These are phyloP conservation scores for Tribolium castaneum DNA, from an alignment of 1,140 invertebrate genomes.

Conservation along the genomic window DNA sequence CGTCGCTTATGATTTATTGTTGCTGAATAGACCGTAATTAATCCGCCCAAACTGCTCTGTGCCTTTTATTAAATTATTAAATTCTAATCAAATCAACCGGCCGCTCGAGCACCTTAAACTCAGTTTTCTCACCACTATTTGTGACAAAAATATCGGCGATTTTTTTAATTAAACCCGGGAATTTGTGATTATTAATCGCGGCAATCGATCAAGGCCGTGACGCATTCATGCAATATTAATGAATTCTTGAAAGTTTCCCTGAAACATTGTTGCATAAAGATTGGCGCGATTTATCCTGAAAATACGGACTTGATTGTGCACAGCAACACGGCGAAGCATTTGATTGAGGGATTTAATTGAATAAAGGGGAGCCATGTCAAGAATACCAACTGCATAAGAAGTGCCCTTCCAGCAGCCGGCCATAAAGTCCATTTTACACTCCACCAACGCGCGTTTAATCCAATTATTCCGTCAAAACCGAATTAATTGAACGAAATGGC, in stretches of 20 bases:
- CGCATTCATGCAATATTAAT: slow-evolving; percentile 29
- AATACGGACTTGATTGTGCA: slow-evolving; percentile 15
- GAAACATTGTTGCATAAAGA: slow-evolving; percentile 31
- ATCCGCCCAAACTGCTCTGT: slow-evolving; percentile 41
- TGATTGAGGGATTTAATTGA: slow-evolving; percentile 55
- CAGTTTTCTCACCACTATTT: not conserved
- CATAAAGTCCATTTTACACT: slow-evolving; percentile 41
- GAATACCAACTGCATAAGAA: slow-evolving; percentile 42
- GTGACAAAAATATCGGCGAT: not conserved
- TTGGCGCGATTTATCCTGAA: slow-evolving; percentile 26
- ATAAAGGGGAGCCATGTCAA: slow-evolving; percentile 41
- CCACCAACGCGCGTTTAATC: slow-evolving; percentile 45
- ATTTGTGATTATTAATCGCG: slow-evolving; percentile 7
- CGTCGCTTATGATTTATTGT: slow-evolving; percentile 42
- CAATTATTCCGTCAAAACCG: slow-evolving; percentile 52
- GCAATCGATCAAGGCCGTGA: slow-evolving; percentile 7
- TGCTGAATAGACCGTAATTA: slow-evolving; percentile 40
- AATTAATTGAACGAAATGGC: slow-evolving; percentile 54
- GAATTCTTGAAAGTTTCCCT: slow-evolving; percentile 27
- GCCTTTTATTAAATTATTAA: slow-evolving; percentile 40
- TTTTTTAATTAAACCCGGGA: not conserved
- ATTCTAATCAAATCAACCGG: slow-evolving; percentile 39
- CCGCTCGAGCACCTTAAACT: slow-evolving; percentile 5
- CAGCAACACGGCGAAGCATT: slow-evolving; percentile 41
- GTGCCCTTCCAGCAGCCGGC: slow-evolving; percentile 7